These are phyloP conservation scores for Athalia rosae DNA, from an alignment of 2,888 invertebrate genomes.

Conservation along the genomic window DNA sequence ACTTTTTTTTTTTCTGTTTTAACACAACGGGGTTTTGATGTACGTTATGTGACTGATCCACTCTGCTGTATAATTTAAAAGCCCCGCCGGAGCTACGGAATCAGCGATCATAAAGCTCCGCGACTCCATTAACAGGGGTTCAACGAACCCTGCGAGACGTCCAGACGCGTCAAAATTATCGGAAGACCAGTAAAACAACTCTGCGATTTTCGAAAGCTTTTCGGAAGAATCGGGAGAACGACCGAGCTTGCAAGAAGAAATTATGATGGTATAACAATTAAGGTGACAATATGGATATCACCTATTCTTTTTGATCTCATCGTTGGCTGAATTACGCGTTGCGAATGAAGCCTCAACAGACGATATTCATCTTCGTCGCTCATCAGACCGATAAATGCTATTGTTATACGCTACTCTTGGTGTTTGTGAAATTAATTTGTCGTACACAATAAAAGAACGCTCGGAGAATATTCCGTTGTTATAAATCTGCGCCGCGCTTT, in stretches of 20 bases:
- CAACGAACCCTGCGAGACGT: background rate
- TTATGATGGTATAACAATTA: too few relatives aligned
- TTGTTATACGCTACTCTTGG: background rate
- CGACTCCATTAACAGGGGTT: constrained; percentile 10
- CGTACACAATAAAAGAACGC: background rate
- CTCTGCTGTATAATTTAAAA: background rate
- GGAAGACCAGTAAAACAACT: background rate
- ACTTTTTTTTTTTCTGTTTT: too few relatives aligned
- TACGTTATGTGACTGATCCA: constrained; percentile 2
- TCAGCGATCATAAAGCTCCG: constrained; percentile 27
- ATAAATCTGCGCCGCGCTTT: too few relatives aligned
- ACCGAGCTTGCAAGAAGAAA: too few relatives aligned
- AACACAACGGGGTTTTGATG: background rate
- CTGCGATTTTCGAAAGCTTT: too few relatives aligned
- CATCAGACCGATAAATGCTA: background rate
- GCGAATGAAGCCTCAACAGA: background rate
- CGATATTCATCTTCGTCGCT: background rate
- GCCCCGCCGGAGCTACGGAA: constrained; percentile 11
- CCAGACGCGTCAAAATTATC: constrained; percentile 4
- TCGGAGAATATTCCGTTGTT: too few relatives aligned
- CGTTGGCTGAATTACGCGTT: too few relatives aligned
- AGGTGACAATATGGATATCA: too few relatives aligned
- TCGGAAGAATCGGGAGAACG: too few relatives aligned
- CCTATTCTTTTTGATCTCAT: too few relatives aligned
- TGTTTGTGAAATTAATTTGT: background rate